A percentile compares a stretch with the other conserved stretches of the same genome.
Conservation (phyloP, 2,113 vertebrate genomes). For the Elaphurus davidianus region DNA sequence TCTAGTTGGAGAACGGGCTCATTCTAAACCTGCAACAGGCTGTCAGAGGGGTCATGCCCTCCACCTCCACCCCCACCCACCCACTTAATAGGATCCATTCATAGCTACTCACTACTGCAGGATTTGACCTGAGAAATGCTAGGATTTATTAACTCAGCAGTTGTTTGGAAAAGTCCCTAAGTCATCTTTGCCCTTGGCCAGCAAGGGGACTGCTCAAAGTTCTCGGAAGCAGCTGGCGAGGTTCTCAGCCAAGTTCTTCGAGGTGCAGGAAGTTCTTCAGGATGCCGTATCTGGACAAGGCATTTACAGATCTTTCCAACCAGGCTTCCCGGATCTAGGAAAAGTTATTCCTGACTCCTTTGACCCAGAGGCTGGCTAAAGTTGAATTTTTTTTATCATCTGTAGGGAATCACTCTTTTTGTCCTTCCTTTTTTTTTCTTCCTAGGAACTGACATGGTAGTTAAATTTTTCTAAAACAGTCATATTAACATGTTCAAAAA, state of each 20-base stretch:
- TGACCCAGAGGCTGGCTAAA: constrained; percentile 78
- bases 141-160: constrained; percentile 83
- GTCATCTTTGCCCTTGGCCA: constrained; percentile 85
- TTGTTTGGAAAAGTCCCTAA: constrained; percentile 80
- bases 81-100: constrained; percentile 78
- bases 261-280: constrained; percentile 77
- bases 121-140: constrained; percentile 89
- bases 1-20: constrained; percentile 75
- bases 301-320: constrained; percentile 80
- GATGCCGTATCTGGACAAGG: constrained; percentile 74
- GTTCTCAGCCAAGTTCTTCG: constrained; percentile 82
- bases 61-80: constrained; percentile 66
- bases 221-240: constrained; percentile 82
- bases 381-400: constrained; percentile 74
- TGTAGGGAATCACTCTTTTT: constrained; percentile 41
- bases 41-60: constrained; percentile 74
- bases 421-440: constrained; percentile 16
- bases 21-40: constrained; percentile 72
- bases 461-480: constrained; percentile 92
- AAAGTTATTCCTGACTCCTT: constrained; percentile 85
- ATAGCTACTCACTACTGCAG: constrained; percentile 87
- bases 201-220: constrained; percentile 85
- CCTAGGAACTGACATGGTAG: constrained; percentile 82
- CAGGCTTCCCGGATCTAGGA: constrained; percentile 83
- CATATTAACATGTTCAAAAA: constrained; percentile 91